Evolutionary conservation across 2,797 vertebrate genomes (phyloP), one percentile per base, ranked within the genome.

Genomic region (Cossypha heuglini): DNA sequence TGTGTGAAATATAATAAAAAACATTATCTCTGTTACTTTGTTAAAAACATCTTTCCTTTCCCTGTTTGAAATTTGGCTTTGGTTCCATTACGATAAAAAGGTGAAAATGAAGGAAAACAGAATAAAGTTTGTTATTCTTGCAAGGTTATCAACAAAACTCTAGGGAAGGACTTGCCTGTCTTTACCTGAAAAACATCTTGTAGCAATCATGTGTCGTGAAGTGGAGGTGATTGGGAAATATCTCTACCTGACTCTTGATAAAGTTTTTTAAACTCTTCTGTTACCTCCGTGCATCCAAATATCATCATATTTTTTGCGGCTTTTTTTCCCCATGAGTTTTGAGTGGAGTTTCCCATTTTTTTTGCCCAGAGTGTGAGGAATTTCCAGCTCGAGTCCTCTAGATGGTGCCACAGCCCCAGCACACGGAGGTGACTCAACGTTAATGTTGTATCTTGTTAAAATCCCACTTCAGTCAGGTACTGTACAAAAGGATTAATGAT

Each of bases 381-480:
- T 64, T 96, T 74, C 87, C 67, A 48, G 11, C 8, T 38, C 6
- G 4, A 8, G 13, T 68, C 98, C 98, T 94, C 97, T 98, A 98
- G 98, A 96, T 98, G 98, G 98, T 96, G 97, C 97, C 96, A 94
- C 71, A 83, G 95, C 75, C 82, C 95, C 80, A 96, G 86, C 58
- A 73, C 88, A 95, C 1, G 3, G 46, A 86, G 33, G 17, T 4
- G 46, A 51, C 45, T 54, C 49, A 2, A 28, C 1, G 1, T 26
- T 76, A 21, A 8, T 40, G 64, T 79, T 64, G 94, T 72, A 66
- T 86, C 92, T 90, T 88, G 77, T 71, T 95, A 61, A 85, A 95
- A 84, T 71, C 69, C 58, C 86, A 11, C 72, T 52, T 82, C 51
- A 78, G 76, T 83, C 88, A 45, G 22, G 20, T 63, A 10, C 40